Conservation (phyloP, 2,113 vertebrate species). For the Circaetus cinerascens region DNA sequence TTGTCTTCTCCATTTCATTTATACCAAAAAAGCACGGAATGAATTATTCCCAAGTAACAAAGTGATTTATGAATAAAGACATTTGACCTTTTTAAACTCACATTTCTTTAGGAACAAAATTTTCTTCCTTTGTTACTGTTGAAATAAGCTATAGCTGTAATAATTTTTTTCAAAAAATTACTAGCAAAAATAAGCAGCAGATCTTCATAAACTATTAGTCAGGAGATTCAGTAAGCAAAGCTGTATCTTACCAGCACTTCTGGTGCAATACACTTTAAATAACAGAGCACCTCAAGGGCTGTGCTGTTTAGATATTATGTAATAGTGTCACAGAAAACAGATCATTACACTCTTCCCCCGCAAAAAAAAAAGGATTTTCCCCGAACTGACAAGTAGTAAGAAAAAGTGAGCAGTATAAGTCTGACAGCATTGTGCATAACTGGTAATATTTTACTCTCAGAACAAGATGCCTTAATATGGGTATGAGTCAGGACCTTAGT, state of each 20-base stretch:
- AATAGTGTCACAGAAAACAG: background rate
- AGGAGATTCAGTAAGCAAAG: background rate
- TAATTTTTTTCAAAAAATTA: background rate
- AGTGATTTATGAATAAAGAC: constrained; percentile 27
- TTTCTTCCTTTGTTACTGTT: background rate
- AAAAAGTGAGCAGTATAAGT: background rate
- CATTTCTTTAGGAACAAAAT: background rate
- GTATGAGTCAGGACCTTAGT: background rate
- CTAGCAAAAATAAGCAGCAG: background rate
- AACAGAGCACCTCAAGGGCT: background rate
- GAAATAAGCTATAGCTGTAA: background rate
- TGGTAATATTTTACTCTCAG: background rate
- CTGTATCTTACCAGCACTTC: background rate
- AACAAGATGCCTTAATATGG: background rate
- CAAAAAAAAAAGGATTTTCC: background rate
- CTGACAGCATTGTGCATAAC: background rate
- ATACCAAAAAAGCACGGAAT: background rate
- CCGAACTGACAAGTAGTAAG: background rate
- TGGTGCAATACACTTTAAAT: background rate
- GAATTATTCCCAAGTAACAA: background rate
- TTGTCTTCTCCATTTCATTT: constrained; percentile 35
- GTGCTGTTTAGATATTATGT: background rate
- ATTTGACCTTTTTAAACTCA: background rate
- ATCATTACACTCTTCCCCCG: background rate
- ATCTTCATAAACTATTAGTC: background rate